Evolutionary conservation across 2,888 invertebrate genomes (phyloP).

Genomic region (Chrysina gloriosa): DNA sequence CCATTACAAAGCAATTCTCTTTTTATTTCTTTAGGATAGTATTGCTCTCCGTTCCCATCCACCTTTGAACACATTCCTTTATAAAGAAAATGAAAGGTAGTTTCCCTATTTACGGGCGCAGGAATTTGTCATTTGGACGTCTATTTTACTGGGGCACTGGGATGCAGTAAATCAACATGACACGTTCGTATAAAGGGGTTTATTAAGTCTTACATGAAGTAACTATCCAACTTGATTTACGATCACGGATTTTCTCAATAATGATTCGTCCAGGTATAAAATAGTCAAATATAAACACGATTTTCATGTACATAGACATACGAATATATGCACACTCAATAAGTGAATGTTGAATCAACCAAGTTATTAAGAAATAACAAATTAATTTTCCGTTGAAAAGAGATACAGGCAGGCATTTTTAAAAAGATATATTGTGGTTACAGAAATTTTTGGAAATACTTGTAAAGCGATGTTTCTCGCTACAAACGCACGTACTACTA

Average conservation of each 20-base stretch:
- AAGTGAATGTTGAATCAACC: no score
- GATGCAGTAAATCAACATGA: constrained; percentile 15
- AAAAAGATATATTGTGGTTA: not conserved
- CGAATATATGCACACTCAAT: no score
- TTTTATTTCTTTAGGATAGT: no score
- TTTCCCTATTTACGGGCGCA: not conserved
- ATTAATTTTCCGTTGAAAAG: no score
- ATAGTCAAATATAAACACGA: no score
- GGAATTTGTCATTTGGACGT: constrained; percentile 15
- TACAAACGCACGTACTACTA: constrained; percentile 2
- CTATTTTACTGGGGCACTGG: not conserved
- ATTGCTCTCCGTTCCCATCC: no score
- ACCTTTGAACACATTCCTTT: not conserved
- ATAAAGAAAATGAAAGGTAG: not conserved
- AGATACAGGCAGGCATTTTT: no score
- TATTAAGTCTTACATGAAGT: constrained; percentile 5
- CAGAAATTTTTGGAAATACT: not conserved
- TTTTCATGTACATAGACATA: no score
- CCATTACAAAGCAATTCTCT: no score
- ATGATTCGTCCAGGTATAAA: no score
- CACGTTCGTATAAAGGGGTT: not conserved
- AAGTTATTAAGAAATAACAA: no score
- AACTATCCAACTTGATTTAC: not conserved
- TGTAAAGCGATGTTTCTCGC: not conserved
- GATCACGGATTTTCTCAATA: not conserved